A percentile compares a stretch with the other conserved stretches of the same genome.
Conservation (phyloP, 2,797 vertebrate species). For the Benthosema pterotum region DNA sequence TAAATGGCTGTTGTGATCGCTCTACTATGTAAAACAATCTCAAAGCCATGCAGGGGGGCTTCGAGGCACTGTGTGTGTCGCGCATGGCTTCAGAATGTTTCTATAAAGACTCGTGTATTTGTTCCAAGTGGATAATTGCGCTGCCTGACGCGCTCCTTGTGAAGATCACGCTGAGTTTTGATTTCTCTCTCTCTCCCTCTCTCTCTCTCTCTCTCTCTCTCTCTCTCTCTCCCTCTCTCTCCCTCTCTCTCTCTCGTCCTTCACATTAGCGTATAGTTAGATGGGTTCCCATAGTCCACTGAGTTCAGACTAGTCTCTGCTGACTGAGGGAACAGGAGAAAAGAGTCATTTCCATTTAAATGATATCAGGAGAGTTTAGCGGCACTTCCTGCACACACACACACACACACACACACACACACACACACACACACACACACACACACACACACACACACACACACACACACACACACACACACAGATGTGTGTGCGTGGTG, state of each 20-base stretch:
- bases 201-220: too few relatives aligned
- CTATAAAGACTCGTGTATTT: slow-evolving; percentile 19
- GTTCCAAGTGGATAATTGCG: slow-evolving; percentile 13
- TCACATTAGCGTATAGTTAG: slow-evolving; percentile 19
- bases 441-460: too few relatives aligned
- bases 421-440: too few relatives aligned
- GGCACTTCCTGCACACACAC: slow-evolving; percentile 1
- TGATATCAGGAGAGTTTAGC: slow-evolving; percentile 41
- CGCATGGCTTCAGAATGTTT: slow-evolving; percentile 6
- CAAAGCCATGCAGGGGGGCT: neutral
- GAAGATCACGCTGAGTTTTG: slow-evolving; percentile 13
- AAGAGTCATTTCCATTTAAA: slow-evolving; percentile 61
- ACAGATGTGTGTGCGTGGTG: slow-evolving; percentile 13
- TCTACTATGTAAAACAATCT: slow-evolving; percentile 38
- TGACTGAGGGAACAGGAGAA: slow-evolving; percentile 23
- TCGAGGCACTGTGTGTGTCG: too few relatives aligned
- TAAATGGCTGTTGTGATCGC: slow-evolving; percentile 16
- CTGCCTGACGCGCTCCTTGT: slow-evolving; percentile 1
- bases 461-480: too few relatives aligned
- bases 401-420: too few relatives aligned
- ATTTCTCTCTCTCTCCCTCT: slow-evolving; percentile 9
- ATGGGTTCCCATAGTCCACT: slow-evolving; percentile 5
- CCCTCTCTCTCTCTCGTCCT: slow-evolving; percentile 4
- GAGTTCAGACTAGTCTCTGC: slow-evolving; percentile 34
- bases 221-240: too few relatives aligned